These are phyloP conservation scores for Rhopalosiphum padi DNA, from an alignment of 1,140 invertebrate species.

Conservation along the genomic window DNA sequence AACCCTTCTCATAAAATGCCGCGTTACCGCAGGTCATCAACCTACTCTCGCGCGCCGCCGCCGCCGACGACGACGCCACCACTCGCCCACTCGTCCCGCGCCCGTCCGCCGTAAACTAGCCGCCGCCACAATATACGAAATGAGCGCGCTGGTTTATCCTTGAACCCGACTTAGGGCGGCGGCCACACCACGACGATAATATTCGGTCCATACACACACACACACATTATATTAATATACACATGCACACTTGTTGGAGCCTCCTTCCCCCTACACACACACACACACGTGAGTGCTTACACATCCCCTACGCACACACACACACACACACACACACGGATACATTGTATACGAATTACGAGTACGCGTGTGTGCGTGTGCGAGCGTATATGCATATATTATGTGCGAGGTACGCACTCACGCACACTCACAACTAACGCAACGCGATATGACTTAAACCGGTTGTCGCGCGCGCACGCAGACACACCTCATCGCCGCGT, in stretches of 20 bases:
- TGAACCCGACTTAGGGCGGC: slow-evolving; percentile 37
- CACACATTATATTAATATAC: not conserved
- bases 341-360: not conserved
- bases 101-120: not conserved
- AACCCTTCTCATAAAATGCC: slow-evolving; percentile 53
- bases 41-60: slow-evolving; percentile 40
- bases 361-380: not conserved
- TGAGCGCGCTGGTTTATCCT: slow-evolving; percentile 37
- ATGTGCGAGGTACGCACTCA: not conserved
- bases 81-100: slow-evolving; percentile 8
- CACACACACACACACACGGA: not conserved
- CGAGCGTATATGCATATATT: slow-evolving; percentile 24
- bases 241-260: slow-evolving; percentile 26
- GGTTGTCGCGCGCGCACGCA: slow-evolving; percentile 45
- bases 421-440: slow-evolving; percentile 33
- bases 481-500: slow-evolving; percentile 33
- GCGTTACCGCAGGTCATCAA: slow-evolving; percentile 57
- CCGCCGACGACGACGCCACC: not conserved
- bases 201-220: slow-evolving; percentile 21
- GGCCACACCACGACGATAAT: not conserved
- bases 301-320: slow-evolving; percentile 14
- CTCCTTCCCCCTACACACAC: slow-evolving; percentile 19
- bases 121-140: slow-evolving; percentile 47
- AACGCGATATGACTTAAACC: slow-evolving; percentile 56
- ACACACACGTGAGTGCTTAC: not conserved